These are phyloP conservation scores for Sinella curviseta DNA, from an alignment of 1,140 invertebrate genomes.

Conservation along the genomic window DNA sequence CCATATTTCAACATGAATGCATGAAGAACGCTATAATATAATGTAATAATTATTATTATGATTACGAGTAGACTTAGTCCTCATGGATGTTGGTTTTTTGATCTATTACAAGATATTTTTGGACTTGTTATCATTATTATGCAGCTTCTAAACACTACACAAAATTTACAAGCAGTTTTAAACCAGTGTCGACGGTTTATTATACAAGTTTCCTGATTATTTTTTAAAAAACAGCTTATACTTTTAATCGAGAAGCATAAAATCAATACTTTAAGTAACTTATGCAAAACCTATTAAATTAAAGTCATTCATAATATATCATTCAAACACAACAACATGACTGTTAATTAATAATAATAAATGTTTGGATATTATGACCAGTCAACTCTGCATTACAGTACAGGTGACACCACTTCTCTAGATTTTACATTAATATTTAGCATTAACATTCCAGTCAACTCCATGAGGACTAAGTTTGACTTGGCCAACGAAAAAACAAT, in stretches of 20 bases:
- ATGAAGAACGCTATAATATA: slow-evolving; percentile 21
- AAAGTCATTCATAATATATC: slow-evolving; percentile 9
- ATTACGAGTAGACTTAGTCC: slow-evolving; percentile 26
- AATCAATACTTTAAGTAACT: slow-evolving; percentile 22
- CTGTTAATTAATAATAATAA: slow-evolving; percentile 20
- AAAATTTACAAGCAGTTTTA: not conserved
- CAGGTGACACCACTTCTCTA: not conserved
- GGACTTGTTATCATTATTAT: not conserved
- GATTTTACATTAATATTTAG: not conserved
- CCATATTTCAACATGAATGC: slow-evolving; percentile 22
- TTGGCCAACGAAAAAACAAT: slow-evolving; percentile 22
- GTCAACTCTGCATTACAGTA: slow-evolving; percentile 18
- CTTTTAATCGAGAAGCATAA: not conserved
- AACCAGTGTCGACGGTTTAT: slow-evolving; percentile 1
- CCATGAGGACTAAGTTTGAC: slow-evolving; percentile 25
- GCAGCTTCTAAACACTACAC: not conserved
- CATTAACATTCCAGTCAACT: slow-evolving; percentile 8
- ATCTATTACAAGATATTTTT: not conserved
- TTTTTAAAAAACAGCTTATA: slow-evolving; percentile 15
- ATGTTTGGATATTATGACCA: slow-evolving; percentile 13
- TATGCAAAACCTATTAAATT: slow-evolving; percentile 6
- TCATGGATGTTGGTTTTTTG: slow-evolving; percentile 16
- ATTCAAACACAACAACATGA: slow-evolving; percentile 25
- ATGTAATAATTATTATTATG: slow-evolving; percentile 24
- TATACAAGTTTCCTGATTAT: not conserved